These are phyloP conservation scores for Phaedon cochleariae DNA, from an alignment of 2,888 invertebrate genomes.

Conservation along the genomic window DNA sequence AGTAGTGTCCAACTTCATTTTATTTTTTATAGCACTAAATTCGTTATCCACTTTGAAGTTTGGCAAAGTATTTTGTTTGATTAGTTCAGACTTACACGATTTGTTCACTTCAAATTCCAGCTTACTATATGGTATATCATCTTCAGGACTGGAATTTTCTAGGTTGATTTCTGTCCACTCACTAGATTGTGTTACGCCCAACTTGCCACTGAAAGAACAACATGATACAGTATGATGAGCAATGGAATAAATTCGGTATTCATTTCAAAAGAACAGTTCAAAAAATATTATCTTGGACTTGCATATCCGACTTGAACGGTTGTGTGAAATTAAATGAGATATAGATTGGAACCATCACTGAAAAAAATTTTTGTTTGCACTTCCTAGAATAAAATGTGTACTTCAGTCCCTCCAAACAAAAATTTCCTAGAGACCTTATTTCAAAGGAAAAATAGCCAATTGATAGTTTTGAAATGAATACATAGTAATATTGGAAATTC, in stretches of 20 bases:
- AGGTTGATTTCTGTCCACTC: slow-evolving; percentile 80
- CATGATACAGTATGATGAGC: background rate
- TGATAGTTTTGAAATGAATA: too few relatives aligned
- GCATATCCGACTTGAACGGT: too few relatives aligned
- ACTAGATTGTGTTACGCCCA: slow-evolving; percentile 62
- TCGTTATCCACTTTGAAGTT: slow-evolving; percentile 59
- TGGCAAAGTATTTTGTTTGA: slow-evolving; percentile 64
- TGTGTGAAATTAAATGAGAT: too few relatives aligned
- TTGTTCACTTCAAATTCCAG: slow-evolving; percentile 54
- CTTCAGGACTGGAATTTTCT: slow-evolving; percentile 74
- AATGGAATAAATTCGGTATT: slow-evolving; percentile 1
- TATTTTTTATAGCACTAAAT: slow-evolving; percentile 54
- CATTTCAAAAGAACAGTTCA: too few relatives aligned
- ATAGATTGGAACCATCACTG: too few relatives aligned
- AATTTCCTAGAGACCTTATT: too few relatives aligned
- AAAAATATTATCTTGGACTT: too few relatives aligned
- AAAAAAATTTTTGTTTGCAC: too few relatives aligned
- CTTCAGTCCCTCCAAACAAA: too few relatives aligned
- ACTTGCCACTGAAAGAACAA: slow-evolving; percentile 41
- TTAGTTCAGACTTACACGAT: slow-evolving; percentile 54
- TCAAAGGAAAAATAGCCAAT: too few relatives aligned
- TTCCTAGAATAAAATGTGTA: too few relatives aligned
- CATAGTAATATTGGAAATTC: too few relatives aligned
- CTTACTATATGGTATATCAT: slow-evolving; percentile 65
- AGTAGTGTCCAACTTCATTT: slow-evolving; percentile 63